phyloP scores from a whole-genome alignment of 2,797 vertebrate genomes.

The Gymnopithys bicolor region DNA sequence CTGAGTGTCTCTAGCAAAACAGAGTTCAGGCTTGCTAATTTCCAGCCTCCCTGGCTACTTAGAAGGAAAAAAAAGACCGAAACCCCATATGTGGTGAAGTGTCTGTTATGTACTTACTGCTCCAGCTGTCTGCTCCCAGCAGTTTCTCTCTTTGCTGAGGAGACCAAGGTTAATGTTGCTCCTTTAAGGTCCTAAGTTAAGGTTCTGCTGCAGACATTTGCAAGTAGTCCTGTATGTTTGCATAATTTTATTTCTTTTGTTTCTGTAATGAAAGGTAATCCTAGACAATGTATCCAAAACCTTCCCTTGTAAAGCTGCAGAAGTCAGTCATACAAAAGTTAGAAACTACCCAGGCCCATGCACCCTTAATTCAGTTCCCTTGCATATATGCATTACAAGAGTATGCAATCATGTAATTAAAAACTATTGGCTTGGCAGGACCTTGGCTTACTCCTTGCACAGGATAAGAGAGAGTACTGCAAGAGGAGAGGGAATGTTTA shows the following conservation, averaged over 20 bases:
- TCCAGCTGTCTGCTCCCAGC: neutral
- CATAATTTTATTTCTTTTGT: neutral
- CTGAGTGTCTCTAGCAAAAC: neutral
- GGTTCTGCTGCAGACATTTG: neutral
- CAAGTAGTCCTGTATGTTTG: neutral
- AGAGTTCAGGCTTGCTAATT: neutral
- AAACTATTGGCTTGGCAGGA: slow-evolving; percentile 61
- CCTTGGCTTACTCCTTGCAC: slow-evolving; percentile 24
- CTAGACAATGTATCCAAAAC: neutral
- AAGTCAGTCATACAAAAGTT: neutral
- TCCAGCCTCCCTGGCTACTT: neutral
- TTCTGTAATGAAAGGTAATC: neutral
- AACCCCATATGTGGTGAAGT: neutral
- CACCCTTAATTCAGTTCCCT: slow-evolving; percentile 26
- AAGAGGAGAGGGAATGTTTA: slow-evolving; percentile 49
- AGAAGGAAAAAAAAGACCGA: neutral
- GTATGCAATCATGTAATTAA: slow-evolving; percentile 56
- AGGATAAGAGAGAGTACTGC: slow-evolving; percentile 18
- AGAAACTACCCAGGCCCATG: slow-evolving; percentile 49
- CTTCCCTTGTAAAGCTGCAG: neutral
- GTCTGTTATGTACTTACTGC: neutral
- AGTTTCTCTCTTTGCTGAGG: neutral
- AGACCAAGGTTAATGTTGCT: fast-evolving
- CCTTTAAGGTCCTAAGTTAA: neutral
- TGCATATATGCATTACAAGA: slow-evolving; percentile 26